Base-by-base conservation (phyloP, 92 coral and sea anemone species). In the Umimayanthus kanabou region DNA sequence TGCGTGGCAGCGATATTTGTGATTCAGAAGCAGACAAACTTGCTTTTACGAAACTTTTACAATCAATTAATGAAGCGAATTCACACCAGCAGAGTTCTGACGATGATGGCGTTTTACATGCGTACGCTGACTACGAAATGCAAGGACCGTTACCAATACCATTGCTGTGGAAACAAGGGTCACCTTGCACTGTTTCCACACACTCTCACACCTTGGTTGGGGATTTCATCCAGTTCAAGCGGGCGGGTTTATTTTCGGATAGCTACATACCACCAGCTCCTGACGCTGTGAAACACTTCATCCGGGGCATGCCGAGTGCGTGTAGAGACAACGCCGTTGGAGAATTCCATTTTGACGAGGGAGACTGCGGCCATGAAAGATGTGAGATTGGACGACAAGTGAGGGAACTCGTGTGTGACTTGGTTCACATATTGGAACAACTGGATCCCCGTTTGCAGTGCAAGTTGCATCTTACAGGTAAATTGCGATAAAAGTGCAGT, bases 281-380 rank as follows among this genome's bases (percentile, higher is more conserved):
- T 71, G 80, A 85, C 23, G 88, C 88, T 9, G 80, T 72, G 57
- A 72, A 49, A 67, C 88, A 85, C 47, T 9, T 85, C 45, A 70
- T 85, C 80, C 80, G 40, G 78, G 88, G 72, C 61, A 26, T 85
- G 77, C 78, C 79, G 23, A 49, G 69, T 39, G 88, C 80, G 25
- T 64, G 76, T n/a, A 71, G 65, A 71, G 88, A 85, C 23, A 85
- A 71, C 88, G 72, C 79, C 2, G 88, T 85, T 26, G 88, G 88
- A 45, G 78, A 47, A 50, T 85, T 85, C 80, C 88, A 85, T 76
- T 72, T 85, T 85, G 87, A 58, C 6, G 65, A 85, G 6, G 80
- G n/a, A 39, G 66, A 47, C 40, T 85, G 88, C 69, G 58, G 66
- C 15, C 79, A 85, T 49, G 88, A 71, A n/a, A n/a, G n/a, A n/a